Conservation (phyloP, 92 coral and sea anemone genomes). For the Umimayanthus chanpuru region DNA sequence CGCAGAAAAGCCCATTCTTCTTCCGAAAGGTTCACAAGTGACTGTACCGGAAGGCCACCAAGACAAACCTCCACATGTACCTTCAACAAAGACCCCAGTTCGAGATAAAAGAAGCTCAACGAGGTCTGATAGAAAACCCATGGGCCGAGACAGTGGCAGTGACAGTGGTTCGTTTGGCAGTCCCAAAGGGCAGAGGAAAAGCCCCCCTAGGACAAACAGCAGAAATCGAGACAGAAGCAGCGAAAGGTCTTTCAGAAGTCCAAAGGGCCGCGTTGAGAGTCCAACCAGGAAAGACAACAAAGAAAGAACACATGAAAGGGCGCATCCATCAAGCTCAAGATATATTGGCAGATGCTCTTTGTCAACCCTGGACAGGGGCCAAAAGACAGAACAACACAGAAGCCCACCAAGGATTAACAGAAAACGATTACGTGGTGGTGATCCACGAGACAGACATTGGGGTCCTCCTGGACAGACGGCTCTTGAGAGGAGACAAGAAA, state of each 20-base stretch:
- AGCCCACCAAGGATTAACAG: not conserved
- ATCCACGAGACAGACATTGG: conserved; percentile 4
- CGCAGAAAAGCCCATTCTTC: not conserved
- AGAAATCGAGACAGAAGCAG: conserved; percentile 6
- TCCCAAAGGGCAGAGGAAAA: not conserved
- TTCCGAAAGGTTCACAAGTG: not conserved
- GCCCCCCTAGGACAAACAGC: not conserved
- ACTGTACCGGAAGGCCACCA: not conserved
- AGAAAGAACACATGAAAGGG: conserved; percentile 8
- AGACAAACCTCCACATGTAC: not conserved
- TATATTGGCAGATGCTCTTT: not conserved
- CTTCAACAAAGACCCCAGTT: not conserved
- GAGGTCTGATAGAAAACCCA: not conserved
- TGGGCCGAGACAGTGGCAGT: not conserved
- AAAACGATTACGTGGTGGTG: not conserved
- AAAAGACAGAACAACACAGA: not conserved
- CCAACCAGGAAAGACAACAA: not conserved
- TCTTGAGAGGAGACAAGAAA: not conserved
- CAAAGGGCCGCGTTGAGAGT: not conserved
- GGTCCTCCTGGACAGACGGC: not conserved
- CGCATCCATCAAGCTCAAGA: not conserved
- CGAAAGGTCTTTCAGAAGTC: not conserved
- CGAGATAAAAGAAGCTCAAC: not conserved
- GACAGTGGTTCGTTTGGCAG: not conserved
- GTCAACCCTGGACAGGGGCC: not conserved